Base-by-base conservation (phyloP, 1,140 invertebrate genomes). In the Drosophila yakuba region DNA sequence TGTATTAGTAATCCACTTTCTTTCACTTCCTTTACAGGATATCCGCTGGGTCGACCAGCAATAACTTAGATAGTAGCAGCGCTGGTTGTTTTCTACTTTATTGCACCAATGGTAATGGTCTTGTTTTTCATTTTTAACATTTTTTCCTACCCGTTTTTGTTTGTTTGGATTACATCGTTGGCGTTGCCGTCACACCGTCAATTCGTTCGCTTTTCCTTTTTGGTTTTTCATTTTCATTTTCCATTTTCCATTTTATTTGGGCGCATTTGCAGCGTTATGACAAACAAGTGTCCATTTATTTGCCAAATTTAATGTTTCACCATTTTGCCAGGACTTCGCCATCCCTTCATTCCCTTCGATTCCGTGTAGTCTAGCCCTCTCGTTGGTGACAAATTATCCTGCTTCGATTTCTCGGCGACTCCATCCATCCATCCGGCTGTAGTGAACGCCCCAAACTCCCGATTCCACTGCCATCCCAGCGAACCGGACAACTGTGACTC, bases 271-370 rank as follows among this genome's bases (percentile, higher is more conserved):
- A 89, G 80, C 84, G 84, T 89, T 89, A 89, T 89, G 85, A 89
- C 84, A 89, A 89, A 89, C 84, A 89, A 89, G 84, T 89, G 84
- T 89, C 84, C 84, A 89, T 89, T 89, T 89, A 89, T 89, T 89
- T 89, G 84, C 76, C 76, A 89, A 89, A 89, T 89, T 89, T 89
- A 89, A 89, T 89, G 84, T 89, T 89, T 84, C 77, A 89, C 84
- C 84, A 88, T 89, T 84, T 71, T 35, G 66, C 48, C 61, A 61
- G 43, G 35, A 60, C 36, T 51, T 69, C 43, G 10, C 17, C 17
- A 6, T 14, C 47, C 14, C 38, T 36, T 5, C 38, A 1, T 3
- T 12, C 39, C 43, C 43, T 5, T 45, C 43, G 17, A 1, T 17
- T n/a, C 35, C 39, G 43, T n/a, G 44, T 58, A 51, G 25, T 20